These are phyloP conservation scores for Coelopa frigida DNA, from an alignment of 1,140 invertebrate genomes.

Conservation along the genomic window DNA sequence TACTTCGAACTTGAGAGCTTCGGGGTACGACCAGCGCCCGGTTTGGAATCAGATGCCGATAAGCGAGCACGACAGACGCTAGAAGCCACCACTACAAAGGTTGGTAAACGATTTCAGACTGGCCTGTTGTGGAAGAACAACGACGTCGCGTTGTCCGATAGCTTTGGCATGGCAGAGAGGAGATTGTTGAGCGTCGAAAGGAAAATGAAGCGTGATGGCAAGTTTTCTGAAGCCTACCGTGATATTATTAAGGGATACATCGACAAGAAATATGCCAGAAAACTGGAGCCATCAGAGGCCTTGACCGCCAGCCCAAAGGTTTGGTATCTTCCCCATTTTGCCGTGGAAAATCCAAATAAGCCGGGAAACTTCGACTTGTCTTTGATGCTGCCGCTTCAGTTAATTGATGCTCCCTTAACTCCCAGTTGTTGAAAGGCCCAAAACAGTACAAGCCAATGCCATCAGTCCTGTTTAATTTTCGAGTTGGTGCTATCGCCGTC, in stretches of 20 bases:
- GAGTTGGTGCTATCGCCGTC: constrained; percentile 3
- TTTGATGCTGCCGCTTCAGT: constrained; percentile 26
- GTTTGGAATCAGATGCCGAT: background rate
- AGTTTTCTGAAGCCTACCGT: background rate
- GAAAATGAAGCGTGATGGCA: constrained; percentile 10
- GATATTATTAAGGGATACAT: too few relatives aligned
- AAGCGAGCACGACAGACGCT: constrained; percentile 1
- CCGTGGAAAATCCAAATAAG: constrained; percentile 23
- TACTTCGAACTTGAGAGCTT: too few relatives aligned
- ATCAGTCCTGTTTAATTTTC: constrained; percentile 7
- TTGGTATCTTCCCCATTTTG: constrained; percentile 32
- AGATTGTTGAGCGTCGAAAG: constrained; percentile 7
- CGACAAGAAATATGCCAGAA: constrained; percentile 16
- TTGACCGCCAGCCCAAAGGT: background rate
- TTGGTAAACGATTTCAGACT: too few relatives aligned
- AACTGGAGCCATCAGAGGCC: constrained; percentile 4
- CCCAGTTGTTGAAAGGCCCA: too few relatives aligned
- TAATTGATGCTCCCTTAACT: background rate
- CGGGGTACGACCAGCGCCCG: background rate
- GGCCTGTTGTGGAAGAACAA: constrained; percentile 16
- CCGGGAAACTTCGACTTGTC: constrained; percentile 23
- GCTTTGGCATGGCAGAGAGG: background rate
- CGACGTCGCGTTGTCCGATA: constrained; percentile 5
- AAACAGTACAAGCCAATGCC: constrained; percentile 8
- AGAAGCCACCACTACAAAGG: too few relatives aligned